Evolutionary conservation across 2,888 invertebrate species (phyloP).

Genomic region (Falcaria lacertinaria): DNA sequence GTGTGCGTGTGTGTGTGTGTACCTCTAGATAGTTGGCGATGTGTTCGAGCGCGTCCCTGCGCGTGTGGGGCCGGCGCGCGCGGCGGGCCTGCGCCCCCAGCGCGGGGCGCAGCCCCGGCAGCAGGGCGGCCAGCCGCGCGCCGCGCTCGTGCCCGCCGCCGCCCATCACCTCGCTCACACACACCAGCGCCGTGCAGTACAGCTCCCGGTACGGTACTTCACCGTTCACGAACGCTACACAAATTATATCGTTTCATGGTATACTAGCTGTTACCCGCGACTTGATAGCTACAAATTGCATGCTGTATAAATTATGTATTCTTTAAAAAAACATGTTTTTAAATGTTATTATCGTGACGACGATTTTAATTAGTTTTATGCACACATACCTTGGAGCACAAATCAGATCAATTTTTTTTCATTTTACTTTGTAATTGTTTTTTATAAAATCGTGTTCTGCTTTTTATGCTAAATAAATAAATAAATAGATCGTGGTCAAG

Average conservation of each 20-base stretch:
- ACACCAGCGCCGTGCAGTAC: constrained; percentile 40
- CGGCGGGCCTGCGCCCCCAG: constrained; percentile 3
- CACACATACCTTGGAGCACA: no score
- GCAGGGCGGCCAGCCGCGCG: constrained; percentile 6
- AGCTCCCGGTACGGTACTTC: constrained; percentile 67
- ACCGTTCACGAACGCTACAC: constrained; percentile 57
- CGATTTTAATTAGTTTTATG: no score
- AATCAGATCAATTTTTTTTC: no score
- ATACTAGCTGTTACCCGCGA: no score
- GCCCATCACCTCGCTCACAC: constrained; percentile 42
- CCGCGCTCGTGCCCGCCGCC: constrained; percentile 9
- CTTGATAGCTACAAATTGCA: no score
- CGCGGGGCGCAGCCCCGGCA: constrained; percentile 11
- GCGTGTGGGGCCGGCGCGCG: constrained; percentile 40
- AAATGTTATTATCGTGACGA: no score
- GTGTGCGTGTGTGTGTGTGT: neutral
- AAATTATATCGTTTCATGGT: neutral
- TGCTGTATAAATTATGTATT: no score
- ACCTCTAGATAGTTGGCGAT: constrained; percentile 83
- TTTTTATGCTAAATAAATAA: no score
- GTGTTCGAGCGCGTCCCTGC: constrained; percentile 73
- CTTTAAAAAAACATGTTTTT: no score
- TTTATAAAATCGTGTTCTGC: no score
- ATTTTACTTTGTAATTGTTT: no score
- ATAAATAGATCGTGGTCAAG: no score